Evolutionary conservation across 2,888 invertebrate species (phyloP), one percentile per base, ranked within the genome.

Genomic region (Amiota minor): DNA sequence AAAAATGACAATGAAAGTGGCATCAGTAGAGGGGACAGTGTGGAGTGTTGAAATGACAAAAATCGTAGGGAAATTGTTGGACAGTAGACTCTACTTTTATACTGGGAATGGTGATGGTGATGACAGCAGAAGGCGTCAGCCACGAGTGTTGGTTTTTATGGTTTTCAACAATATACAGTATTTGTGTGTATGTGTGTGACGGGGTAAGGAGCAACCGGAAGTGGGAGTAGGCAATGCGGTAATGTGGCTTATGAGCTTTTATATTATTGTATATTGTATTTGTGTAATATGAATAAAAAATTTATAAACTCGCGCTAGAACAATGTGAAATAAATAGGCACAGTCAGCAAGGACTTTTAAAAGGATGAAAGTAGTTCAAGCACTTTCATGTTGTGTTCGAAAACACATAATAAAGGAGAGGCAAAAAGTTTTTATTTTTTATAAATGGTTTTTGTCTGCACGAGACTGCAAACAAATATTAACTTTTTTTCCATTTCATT

Each of bases 61-160:
- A 83, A 83, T 80, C 83, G 71, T 83, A 79, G 79, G 84, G 77
- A 83, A 84, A 84, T 81, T 83, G 83, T 83, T 78, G 81, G 55
- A 35, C 70, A 70, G 70, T 16, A 70, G 16, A n/a, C n/a, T 35
- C 35, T 35, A 35, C 35, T 70, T 55, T 18, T 23, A 18, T 16
- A 68, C 53, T 35, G 35, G 4, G n/a, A 55, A 53, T 45, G 55
- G 10, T 45, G 35, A 69, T n/a, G 55, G 53, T 23, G 20, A 12
- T 16, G 20, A 20, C 68, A 3, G 14, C 45, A 56, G 16, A n/a
- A n/a, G 70, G n/a, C n/a, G 55, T 12, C 69, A 53, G 47, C 69
- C 49, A 11, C 35, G 49, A 61, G 61, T 14, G 61, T 55, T 49
- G 64, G 12, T 55, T 71, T 71, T 70, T 62, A 71, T 72, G 56